Conservation (phyloP, 1,140 invertebrate genomes). For the Chironomus tepperi region DNA sequence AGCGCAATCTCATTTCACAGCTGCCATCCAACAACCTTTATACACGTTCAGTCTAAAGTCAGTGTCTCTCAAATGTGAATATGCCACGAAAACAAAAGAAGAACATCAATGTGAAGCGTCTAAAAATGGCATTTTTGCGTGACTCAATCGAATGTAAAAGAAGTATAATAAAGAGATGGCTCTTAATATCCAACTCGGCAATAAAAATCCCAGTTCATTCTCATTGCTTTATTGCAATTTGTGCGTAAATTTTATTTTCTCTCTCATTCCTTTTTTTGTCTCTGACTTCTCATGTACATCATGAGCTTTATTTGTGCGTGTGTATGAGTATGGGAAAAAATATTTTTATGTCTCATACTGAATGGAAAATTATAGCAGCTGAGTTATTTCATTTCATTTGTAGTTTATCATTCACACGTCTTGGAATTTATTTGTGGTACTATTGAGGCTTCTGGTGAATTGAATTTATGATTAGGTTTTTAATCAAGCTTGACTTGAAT, state of each 20-base stretch:
- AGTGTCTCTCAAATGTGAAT: neutral
- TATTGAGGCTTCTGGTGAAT: too few species aligned
- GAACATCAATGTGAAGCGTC: neutral
- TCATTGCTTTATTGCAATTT: neutral
- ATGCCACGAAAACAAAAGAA: neutral
- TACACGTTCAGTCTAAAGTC: neutral
- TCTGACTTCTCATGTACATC: neutral
- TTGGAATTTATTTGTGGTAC: neutral
- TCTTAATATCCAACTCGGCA: neutral
- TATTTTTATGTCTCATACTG: neutral
- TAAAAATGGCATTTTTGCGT: conserved; percentile 21
- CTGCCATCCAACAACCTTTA: neutral
- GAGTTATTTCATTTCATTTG: conserved; percentile 3
- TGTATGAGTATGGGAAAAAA: neutral
- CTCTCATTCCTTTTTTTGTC: too few species aligned
- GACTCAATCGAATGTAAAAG: conserved; percentile 3
- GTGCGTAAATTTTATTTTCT: neutral
- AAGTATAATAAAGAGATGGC: conserved; percentile 17
- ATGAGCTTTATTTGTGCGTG: neutral
- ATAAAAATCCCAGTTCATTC: conserved; percentile 18
- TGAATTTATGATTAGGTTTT: too few species aligned
- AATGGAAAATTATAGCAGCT: conserved; percentile 1
- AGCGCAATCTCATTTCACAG: neutral
- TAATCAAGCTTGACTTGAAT: too few species aligned
- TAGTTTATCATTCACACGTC: neutral